Evolutionary conservation across 1,140 invertebrate genomes (phyloP), one percentile per base, ranked within the genome.

Genomic region (Brachionus rotundiformis): DNA sequence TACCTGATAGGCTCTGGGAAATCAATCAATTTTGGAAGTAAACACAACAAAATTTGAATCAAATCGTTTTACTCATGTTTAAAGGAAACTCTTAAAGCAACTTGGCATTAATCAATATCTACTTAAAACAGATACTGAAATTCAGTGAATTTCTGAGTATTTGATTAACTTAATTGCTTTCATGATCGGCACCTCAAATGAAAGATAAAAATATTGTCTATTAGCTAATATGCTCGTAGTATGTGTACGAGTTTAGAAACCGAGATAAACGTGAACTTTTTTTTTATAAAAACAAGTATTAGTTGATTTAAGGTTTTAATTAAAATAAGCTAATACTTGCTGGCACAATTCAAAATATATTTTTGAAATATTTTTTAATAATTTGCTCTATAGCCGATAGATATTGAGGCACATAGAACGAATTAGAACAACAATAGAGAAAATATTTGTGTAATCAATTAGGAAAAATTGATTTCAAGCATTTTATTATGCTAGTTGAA

Each of bases 391-490:
- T n/a, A 63, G n/a, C 25, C 25, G 13, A 63, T 63, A 31, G 13
- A 63, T 63, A 31, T 23, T 4, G 13, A 63, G 23, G 29, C 27
- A 33, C 13, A 68, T 36, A 1, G n/a, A 33, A 6, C 16, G 33
- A 16, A 68, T 36, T 19, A n/a, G 31, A 68, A 68, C 16, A 68
- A 36, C 29, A 68, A 39, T 13, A 68, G 16, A 68, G 11, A 68
- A 19, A 68, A 36, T 36, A 39, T 68, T 68, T 68, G 63, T 68
- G 63, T 36, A 68, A 68, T 36, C 63, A 68, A 68, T 68, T 68
- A 23, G 16, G 33, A 19, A 33, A 68, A 68, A 68, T 68, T 68
- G 63, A 68, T 39, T 68, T 33, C 29, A 68, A 68, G 63, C 36
- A 68, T 63, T 63, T n/a, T 1, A 68, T 36, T 68, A 68, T 33